phyloP scores from a whole-genome alignment of 2,113 vertebrate genomes.

The Cynopterus brachyotis region DNA sequence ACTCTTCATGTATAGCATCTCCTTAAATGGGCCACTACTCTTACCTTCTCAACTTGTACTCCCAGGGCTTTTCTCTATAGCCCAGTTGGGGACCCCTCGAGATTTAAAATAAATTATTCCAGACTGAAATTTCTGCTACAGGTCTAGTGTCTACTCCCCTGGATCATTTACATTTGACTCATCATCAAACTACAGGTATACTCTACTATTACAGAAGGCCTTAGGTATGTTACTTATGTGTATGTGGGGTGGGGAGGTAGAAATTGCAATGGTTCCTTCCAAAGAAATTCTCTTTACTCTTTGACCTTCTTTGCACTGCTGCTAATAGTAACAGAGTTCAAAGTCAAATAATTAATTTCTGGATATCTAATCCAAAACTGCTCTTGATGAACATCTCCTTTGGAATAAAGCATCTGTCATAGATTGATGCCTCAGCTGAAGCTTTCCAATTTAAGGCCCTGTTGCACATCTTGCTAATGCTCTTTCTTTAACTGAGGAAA shows the following conservation, averaged over 20 bases:
- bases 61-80: neutral
- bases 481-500: conserved; percentile 32
- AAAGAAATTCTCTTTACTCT: neutral
- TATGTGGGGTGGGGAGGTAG: accelerated
- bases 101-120: neutral
- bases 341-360: neutral
- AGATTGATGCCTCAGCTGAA: conserved; percentile 8
- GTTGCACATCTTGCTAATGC: neutral
- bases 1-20: neutral
- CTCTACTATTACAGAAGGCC: neutral
- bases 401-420: neutral
- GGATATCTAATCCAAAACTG: neutral
- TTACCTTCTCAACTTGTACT: neutral
- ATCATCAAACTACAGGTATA: neutral
- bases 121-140: neutral
- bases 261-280: neutral
- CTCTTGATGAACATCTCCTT: neutral
- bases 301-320: neutral
- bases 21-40: neutral
- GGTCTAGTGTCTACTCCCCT: neutral
- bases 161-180: neutral
- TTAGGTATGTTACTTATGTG: neutral
- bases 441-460: conserved; percentile 27
- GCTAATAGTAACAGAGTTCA: neutral
- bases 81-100: neutral